Conservation (phyloP, 2,113 vertebrate species). For the Pachyramphus minor region DNA sequence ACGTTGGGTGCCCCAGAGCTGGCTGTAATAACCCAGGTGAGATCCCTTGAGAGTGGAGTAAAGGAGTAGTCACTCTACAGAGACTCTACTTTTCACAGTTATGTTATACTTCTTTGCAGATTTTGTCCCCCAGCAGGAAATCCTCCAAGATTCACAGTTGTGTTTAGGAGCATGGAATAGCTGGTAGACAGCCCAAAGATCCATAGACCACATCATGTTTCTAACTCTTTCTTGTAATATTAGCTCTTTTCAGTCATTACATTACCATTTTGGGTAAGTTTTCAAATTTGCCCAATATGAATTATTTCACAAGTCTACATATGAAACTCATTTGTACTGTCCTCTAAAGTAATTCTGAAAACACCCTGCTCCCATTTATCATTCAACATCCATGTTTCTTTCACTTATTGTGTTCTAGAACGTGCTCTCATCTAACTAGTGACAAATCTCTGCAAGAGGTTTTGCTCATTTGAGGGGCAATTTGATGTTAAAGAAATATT, state of each 20-base stretch:
- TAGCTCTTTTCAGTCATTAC: neutral
- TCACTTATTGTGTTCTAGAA: neutral
- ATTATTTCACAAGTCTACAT: neutral
- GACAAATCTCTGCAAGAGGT: neutral
- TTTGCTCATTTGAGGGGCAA: constrained; percentile 31
- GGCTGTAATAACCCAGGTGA: neutral
- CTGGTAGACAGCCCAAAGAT: neutral
- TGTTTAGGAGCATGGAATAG: neutral
- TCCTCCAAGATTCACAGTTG: neutral
- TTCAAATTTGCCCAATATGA: neutral
- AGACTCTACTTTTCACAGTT: neutral
- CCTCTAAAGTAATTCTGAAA: neutral
- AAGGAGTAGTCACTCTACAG: neutral
- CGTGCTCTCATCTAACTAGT: neutral
- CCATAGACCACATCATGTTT: neutral
- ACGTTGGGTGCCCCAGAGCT: neutral
- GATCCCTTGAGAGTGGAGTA: neutral
- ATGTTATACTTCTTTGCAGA: neutral
- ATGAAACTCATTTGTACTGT: neutral
- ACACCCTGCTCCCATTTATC: neutral
- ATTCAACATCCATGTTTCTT: constrained; percentile 1
- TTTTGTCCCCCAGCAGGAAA: neutral
- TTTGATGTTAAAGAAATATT: constrained; percentile 26
- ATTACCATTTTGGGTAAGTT: neutral
- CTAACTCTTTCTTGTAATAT: neutral